Base-by-base conservation (phyloP, 2,888 invertebrate genomes). In the Stenoptilia bipunctidactyla region DNA sequence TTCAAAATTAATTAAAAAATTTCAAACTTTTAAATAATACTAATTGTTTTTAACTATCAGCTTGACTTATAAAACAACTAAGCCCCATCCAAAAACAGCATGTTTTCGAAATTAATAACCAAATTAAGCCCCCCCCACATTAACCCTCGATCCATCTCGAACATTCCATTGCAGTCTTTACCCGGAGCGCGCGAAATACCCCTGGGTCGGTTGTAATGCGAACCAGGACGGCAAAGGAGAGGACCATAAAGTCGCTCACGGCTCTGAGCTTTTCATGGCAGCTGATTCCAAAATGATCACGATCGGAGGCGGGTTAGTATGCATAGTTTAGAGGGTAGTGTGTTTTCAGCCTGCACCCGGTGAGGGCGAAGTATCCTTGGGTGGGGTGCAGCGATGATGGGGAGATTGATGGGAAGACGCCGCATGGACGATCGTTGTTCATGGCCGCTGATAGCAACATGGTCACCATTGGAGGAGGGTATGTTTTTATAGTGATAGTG, bases 391-490 rank as follows among this genome's bases (percentile, higher is more conserved):
- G 91, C 36, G 86, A 87, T 40, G 90, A 89, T 13, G 87, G 54
- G 0, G 61, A 58, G 5, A 53, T 49, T 2, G 70, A 66, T 3
- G 49, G 43, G 15, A 56, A 62, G 47, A 71, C 72, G 0, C 56
- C 66, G 0, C 94, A 94, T 72, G 92, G 93, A 15, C 91, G 92
- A 20, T 94, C 96, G 57, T 86, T 97, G 38, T 98, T 97, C 74
- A 94, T 96, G 94, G 96, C 96, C 15, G 97, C 96, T 9, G 96
- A 96, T 80, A 88, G 90, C 40, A 92, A 91, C 57, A 95, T 96
- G 93, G 90, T 97, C 51, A 94, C 94, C 40, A 90, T 97, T 53
- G 97, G 97, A 48, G 97, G 97, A 79, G 97, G 97, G 96, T 97
- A 86, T 87, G 91, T 86, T 34, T 3, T 30, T 4, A 12, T 30